Percentiles rank a stretch among this genome's conserved stretches.
Conservation (phyloP, 2,888 invertebrate genomes). For the Frankliniella intonsa region DNA sequence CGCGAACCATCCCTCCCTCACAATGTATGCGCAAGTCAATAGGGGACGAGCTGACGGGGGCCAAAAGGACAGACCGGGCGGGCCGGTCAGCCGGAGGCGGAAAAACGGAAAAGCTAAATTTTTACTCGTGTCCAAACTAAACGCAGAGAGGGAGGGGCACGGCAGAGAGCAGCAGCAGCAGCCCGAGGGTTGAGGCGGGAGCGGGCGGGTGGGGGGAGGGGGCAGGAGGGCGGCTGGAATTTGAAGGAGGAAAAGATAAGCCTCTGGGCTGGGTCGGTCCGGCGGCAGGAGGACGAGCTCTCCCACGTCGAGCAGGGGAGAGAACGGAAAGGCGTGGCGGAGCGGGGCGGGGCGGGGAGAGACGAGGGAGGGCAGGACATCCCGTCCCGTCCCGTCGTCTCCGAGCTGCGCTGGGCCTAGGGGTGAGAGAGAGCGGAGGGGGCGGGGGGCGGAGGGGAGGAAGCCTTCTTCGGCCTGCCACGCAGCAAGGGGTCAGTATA, state of each 20-base stretch:
- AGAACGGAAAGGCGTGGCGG: neutral
- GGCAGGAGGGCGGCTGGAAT: neutral
- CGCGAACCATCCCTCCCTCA: neutral
- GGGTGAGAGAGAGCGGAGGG: too few species aligned
- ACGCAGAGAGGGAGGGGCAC: neutral
- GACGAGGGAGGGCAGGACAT: neutral
- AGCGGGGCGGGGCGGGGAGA: neutral
- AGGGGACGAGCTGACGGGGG: neutral
- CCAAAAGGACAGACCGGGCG: neutral
- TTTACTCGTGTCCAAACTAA: neutral
- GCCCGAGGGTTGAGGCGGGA: too few species aligned
- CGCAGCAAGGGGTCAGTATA: constrained; percentile 11
- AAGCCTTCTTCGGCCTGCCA: neutral
- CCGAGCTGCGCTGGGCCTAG: too few species aligned
- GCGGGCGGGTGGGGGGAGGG: neutral
- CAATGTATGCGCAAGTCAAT: constrained; percentile 17
- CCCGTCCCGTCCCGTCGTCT: neutral
- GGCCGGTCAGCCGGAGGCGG: neutral
- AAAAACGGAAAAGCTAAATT: neutral
- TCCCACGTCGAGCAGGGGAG: neutral
- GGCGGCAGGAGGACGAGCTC: too few species aligned
- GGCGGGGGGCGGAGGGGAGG: too few species aligned
- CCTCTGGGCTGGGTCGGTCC: neutral
- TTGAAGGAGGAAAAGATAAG: neutral
- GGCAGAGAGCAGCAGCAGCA: neutral